Evolutionary conservation across 1,140 invertebrate genomes (phyloP), one percentile per base, ranked within the genome.

Genomic region (Andricus grossulariae): DNA sequence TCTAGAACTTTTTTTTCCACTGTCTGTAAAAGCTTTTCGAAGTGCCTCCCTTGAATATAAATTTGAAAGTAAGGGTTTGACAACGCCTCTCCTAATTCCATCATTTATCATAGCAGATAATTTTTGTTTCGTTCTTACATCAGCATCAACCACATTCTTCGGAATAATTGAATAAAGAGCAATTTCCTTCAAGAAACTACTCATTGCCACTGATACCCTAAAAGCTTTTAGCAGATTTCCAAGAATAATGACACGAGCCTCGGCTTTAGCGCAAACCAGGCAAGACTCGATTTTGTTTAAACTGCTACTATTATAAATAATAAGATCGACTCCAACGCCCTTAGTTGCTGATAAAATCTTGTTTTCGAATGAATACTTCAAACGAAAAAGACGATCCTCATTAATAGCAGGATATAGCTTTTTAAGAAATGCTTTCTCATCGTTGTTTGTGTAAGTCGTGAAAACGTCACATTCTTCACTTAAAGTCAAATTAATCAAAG

Each of bases 161-260:
- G 98, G 93, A 85, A 97, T 93, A 78, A 98, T 95, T 55, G 97
- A 96, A 91, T 97, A 96, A 92, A 98, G 96, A 84, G 94, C 95
- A 11, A 95, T 93, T 87, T 97, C 96, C 77, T 94, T 95, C 74
- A 94, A 91, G 90, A 98, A 97, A 74, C 96, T 92, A 71, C 95
- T 91, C 93, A 94, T 95, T 90, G 93, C 93, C 49, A 95, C 88
- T 51, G 91, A 89, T 12, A 77, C 39, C 16, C 77, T 75, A 51
- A 91, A 88, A 0, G 90, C 92, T 76, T 95, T 92, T 77, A 94
- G 93, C 82, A 95, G 91, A 85, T 95, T 94, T 77, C 94, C 94
- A 85, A 95, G 95, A 16, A 95, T 94, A 54, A 96, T 94, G 81
- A 97, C 86, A 85, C 96, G 94, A 2, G 94, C 93, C 82, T 92